phyloP scores from a whole-genome alignment of 2,797 vertebrate species.

The Erithacus rubecula region DNA sequence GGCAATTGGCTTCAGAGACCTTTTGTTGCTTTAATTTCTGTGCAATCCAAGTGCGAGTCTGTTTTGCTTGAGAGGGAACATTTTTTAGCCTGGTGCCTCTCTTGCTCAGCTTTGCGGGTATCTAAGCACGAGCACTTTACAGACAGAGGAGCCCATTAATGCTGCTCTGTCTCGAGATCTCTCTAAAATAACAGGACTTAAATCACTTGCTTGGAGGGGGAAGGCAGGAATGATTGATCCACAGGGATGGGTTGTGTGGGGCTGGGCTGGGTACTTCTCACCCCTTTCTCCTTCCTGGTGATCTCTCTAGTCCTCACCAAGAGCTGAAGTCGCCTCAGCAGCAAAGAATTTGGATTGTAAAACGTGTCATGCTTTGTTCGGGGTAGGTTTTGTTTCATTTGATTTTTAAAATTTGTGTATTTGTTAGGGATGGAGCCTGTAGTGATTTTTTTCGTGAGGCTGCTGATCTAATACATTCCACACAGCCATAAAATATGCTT shows the following conservation, averaged over 20 bases:
- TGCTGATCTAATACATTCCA: not conserved
- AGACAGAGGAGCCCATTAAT: slow-evolving; percentile 69
- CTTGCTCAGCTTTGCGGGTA: slow-evolving; percentile 54
- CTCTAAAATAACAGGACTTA: not conserved
- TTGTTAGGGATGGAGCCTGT: not conserved
- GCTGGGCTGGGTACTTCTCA: not conserved
- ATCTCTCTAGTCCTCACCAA: not conserved
- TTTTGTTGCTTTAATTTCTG: slow-evolving; percentile 56
- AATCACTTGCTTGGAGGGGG: not conserved
- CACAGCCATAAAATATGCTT: not conserved
- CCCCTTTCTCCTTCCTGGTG: not conserved
- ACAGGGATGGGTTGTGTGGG: fast-evolving
- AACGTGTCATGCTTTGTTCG: not conserved
- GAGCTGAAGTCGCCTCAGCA: not conserved
- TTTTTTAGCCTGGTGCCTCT: slow-evolving; percentile 68
- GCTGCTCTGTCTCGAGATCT: slow-evolving; percentile 43
- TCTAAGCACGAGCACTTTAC: slow-evolving; percentile 40
- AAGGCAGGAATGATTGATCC: not conserved
- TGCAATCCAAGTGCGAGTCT: slow-evolving; percentile 46
- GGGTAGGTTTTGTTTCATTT: not conserved
- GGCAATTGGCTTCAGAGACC: slow-evolving; percentile 36
- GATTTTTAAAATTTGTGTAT: not conserved
- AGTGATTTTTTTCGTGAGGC: not conserved
- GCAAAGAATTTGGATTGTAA: not conserved
- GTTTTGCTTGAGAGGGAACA: slow-evolving; percentile 52